Base-by-base conservation (phyloP, 2,888 invertebrate species). In the Tethea ocularis region DNA sequence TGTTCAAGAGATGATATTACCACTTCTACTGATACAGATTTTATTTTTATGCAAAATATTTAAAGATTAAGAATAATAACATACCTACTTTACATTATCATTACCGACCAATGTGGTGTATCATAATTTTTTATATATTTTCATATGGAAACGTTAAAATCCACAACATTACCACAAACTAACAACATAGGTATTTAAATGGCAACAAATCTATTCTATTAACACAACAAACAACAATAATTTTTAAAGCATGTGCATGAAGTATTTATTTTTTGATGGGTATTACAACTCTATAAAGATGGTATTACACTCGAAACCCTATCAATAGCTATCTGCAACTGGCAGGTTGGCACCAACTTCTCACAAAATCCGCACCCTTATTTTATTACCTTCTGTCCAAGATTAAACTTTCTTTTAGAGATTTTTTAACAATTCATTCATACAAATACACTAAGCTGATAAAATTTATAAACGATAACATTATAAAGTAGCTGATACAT, bases 281-380 rank as follows among this genome's bases (percentile, higher is more conserved):
- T 75, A 59, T 70, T 65, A 72, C 86, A 79, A 61, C 89, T 89
- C 88, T 71, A 61, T 72, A 71, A 11, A 71, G 38, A 66, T 82
- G 61, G 62, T 59, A 61, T 67, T 66, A 74, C 77, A 78, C 75
- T 79, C 67, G 69, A 79, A 85, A 87, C 88, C 89, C 89, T 91
- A 91, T 91, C 92, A 89, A 91, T 91, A 83, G 87, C 89, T 85
- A 91, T 90, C 91, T 92, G 92, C 85, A 80, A 83, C 83, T 90
- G 92, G 90, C 91, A 91, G 90, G 84, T 84, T 80, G 87, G 84
- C 84, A 86, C 85, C 86, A 82, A 87, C 87, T 89, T 86, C 87
- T 88, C 87, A 82, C 83, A 83, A 87, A 89, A 89, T 89, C 88
- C 82, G 78, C 87, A 79, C 88, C 88, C 89, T 89, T 89, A 89